These are phyloP conservation scores for Galemys pyrenaicus DNA, from an alignment of 2,113 vertebrate genomes.

Conservation along the genomic window DNA sequence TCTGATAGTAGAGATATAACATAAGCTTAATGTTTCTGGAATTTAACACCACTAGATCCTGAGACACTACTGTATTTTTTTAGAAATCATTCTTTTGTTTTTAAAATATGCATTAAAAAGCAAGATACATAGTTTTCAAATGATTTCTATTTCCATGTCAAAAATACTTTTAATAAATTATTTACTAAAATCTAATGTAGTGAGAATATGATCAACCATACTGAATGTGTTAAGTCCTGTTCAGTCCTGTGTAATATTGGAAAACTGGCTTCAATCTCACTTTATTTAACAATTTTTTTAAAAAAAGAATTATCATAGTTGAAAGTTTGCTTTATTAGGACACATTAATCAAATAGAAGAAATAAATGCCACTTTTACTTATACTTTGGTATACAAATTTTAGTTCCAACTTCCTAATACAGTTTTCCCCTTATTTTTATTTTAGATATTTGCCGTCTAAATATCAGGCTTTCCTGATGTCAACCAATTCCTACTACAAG, in stretches of 20 bases:
- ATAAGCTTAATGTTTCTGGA: background rate
- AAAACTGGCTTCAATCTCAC: background rate
- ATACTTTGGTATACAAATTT: background rate
- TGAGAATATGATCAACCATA: background rate
- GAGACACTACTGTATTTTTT: background rate
- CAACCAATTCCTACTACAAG: background rate
- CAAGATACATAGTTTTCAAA: background rate
- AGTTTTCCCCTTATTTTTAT: background rate
- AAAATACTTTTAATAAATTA: background rate
- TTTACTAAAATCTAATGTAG: background rate
- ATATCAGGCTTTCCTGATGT: background rate
- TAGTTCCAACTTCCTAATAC: background rate
- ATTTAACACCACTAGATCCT: background rate
- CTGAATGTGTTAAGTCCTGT: background rate
- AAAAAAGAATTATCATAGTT: background rate
- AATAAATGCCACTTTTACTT: background rate
- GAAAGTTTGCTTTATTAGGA: background rate
- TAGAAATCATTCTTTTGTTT: background rate
- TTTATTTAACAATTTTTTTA: background rate
- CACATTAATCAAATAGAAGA: background rate
- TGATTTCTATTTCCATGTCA: background rate
- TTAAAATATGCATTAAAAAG: background rate
- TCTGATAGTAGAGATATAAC: background rate
- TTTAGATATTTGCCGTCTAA: background rate
- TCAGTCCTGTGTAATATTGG: background rate